Base-by-base conservation (phyloP, 2,797 vertebrate genomes). In the Pogoniulus pusillus region DNA sequence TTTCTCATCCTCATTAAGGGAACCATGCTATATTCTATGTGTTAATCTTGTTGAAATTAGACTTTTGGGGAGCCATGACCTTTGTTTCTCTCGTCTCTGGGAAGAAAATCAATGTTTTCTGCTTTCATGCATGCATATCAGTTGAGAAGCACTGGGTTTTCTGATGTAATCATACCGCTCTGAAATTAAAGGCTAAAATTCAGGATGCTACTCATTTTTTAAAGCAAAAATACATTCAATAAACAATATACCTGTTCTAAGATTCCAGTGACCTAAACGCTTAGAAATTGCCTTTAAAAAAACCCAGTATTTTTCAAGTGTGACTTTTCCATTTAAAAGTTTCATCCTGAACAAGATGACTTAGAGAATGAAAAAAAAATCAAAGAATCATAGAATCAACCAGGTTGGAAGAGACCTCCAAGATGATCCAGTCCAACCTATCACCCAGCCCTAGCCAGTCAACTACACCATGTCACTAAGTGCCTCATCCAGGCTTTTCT, bases 71-170 rank as follows among this genome's bases (percentile, higher is more conserved):
- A 97, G 66, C 54, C 82, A 4, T 89, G 90, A 94, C 93, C 74
- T 97, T 94, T 96, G 79, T 37, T 95, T 94, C 55, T 89, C 20
- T 89, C 87, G 82, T 82, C 35, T 79, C 37, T 93, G 64, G 51
- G 73, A 94, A 62, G 66, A 95, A 96, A 96, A 96, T 75, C 90
- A 95, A 80, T 91, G 41, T 91, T 93, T 93, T 89, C 76, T 95
- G 53, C 59, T 57, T 94, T 85, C 74, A 35, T 77, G 57, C 29
- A 87, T 59, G 63, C 80, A 91, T 65, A 47, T 15, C 65, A 90
- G 80, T 72, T 54, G 83, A 81, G 22, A 49, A 49, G 58, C 62
- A 47, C 32, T 83, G 26, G 5, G 13, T 82, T 51, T 91, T 92
- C 57, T 23, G 6, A 49, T 93, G 10, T 29, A 94, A 95, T 81